These are phyloP conservation scores for Phocides pigmalion DNA, from an alignment of 1,140 invertebrate species.

Conservation along the genomic window DNA sequence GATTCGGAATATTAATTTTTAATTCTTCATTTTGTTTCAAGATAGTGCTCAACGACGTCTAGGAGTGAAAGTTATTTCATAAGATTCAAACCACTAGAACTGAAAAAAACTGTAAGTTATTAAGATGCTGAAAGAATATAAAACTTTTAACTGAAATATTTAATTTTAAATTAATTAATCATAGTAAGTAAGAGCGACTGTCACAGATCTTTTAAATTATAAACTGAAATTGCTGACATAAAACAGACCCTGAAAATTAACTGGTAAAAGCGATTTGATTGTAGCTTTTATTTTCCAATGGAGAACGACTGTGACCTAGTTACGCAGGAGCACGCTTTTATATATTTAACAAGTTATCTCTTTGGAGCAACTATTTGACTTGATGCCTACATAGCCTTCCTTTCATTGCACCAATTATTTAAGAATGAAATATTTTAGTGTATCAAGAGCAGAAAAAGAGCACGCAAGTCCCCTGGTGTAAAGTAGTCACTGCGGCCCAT, in stretches of 20 bases:
- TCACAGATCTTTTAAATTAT: neutral
- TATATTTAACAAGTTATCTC: too few species aligned
- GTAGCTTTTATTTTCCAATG: neutral
- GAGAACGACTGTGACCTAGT: neutral
- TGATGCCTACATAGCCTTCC: too few species aligned
- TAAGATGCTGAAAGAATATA: neutral
- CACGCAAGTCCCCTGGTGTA: too few species aligned
- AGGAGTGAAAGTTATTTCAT: neutral
- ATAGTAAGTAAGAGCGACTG: neutral
- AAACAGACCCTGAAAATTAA: neutral
- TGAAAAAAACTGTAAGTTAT: neutral
- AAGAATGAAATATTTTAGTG: too few species aligned
- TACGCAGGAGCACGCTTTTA: too few species aligned
- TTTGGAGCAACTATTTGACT: too few species aligned
- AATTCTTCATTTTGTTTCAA: conserved; percentile 2
- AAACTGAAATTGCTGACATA: neutral
- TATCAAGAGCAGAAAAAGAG: too few species aligned
- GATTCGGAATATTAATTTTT: conserved; percentile 5
- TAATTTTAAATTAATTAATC: neutral
- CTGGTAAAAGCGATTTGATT: neutral
- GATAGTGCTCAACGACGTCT: neutral
- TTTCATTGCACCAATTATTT: too few species aligned
- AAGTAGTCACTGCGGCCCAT: too few species aligned
- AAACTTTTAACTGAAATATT: neutral
- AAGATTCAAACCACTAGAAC: neutral